A percentile compares a stretch with the other conserved stretches of the same genome.
Evolutionary conservation across 2,113 vertebrate species (phyloP).

Genomic region (Psammodynastes pulverulentus): DNA sequence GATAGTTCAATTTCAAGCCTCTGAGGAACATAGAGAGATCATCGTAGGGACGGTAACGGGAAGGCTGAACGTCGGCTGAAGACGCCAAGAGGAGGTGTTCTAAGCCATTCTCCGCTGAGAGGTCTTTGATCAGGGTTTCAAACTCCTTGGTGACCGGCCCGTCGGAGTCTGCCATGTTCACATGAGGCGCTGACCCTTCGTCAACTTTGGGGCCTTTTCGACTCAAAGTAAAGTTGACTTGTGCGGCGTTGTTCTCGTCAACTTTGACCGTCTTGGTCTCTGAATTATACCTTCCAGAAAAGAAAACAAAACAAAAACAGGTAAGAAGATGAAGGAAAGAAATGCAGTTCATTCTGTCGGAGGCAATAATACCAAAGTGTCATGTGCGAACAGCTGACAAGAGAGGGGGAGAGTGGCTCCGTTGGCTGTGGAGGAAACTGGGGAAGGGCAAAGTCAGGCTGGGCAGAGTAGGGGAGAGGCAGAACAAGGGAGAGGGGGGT

Average conservation of each 20-base stretch:
- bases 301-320: background rate
- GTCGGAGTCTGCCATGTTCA: slow-evolving; percentile 59
- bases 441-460: no score
- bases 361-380: background rate
- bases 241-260: slow-evolving; percentile 68
- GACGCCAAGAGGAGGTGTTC: slow-evolving; percentile 78
- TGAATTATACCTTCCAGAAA: slow-evolving; percentile 77
- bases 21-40: slow-evolving; percentile 82
- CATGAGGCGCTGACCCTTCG: slow-evolving; percentile 53
- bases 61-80: slow-evolving; percentile 73
- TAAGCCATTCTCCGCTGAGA: slow-evolving; percentile 86
- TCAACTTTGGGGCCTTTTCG: slow-evolving; percentile 67
- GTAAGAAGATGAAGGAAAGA: background rate
- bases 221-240: slow-evolving; percentile 87
- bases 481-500: no score
- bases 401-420: no score
- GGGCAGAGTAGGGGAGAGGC: no score
- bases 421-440: no score
- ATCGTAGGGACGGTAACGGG: slow-evolving; percentile 82
- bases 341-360: background rate
- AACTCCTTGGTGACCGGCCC: slow-evolving; percentile 81
- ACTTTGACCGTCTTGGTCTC: slow-evolving; percentile 78
- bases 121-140: slow-evolving; percentile 84
- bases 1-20: slow-evolving; percentile 88
- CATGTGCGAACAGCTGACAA: no score